Evolutionary conservation across 2,797 vertebrate species (phyloP), one percentile per base, ranked within the genome.

Genomic region (Thripadectes ignobilis): DNA sequence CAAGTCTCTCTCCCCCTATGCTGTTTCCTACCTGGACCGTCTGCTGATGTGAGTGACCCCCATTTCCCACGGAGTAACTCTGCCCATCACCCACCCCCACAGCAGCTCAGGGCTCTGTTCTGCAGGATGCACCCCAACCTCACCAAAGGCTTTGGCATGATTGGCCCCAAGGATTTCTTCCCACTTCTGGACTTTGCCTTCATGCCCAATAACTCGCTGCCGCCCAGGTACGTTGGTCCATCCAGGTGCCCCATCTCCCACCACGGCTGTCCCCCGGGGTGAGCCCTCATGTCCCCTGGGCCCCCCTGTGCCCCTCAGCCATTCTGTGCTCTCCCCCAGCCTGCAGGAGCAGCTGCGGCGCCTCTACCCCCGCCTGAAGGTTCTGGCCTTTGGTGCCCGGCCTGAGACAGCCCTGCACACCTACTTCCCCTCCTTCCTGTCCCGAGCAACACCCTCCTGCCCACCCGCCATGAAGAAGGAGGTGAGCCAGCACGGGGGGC

Each of bases 141-240:
- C 90, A 99, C 98, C 39, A 99, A 99, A 96, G 99, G 99, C 87
- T 99, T 99, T 22, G 99, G 99, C 14, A 98, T 99, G 97, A 98
- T 99, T 57, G 99, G 99, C 34, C 99, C 99, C 12, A 99, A 99
- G 97, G 99, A 99, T 87, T 99, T 99, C 89, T 99, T 99, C 92
- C 99, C 99, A 7, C 97, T 99, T 14, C 97, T 99, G 95, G 99
- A 99, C 97, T 99, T 99, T 12, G 99, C 99, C 89, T 99, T 98
- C 97, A 99, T 99, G 99, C 99, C 99, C 67, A 99, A 99, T 98
- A 99, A 99, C 58, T 99, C 99, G 0, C 98, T 99, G 54, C 96
- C 98, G 0, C 46, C 98, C 91, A 99, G 98, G 99, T 99, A 98
- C 49, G 21, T 14, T 5, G 13, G 7, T 3, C n/a, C 54, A 2